Evolutionary conservation across 1,140 invertebrate species (phyloP), one percentile per base, ranked within the genome.

Genomic region (Amyelois transitella): DNA sequence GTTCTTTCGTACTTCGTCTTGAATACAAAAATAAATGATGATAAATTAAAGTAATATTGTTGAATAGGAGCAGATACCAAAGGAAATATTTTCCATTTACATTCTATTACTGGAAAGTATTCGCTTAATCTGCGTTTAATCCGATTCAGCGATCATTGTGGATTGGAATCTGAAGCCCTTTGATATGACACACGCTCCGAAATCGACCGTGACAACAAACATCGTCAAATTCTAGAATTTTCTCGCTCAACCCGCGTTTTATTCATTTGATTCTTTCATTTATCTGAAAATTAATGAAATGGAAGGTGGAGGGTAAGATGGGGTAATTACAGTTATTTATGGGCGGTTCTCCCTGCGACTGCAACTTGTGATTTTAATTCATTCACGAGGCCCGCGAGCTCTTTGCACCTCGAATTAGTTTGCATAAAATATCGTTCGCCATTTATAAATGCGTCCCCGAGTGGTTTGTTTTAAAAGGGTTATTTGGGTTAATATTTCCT

Each of bases 361-460:
- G 78, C 78, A 84, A 75, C 70, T 80, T 75, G 77, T 77, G 74
- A 78, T 82, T 82, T 85, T 77, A 83, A 80, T 81, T 83, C 77
- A 83, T 87, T 79, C 66, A n/a, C n/a, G 53, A 63, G 69, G 62
- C 64, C 69, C 67, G 59, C 55, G 51, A 55, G 76, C 81, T 75
- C 77, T 81, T 82, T 82, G 74, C 80, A 81, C 75, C 74, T 81
- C 72, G 72, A 81, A 78, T 78, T 78, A 75, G 64, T 81, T 81
- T 77, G 66, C 72, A 81, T 81, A 79, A 86, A 81, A 81, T 77
- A 83, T 84, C 63, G 71, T 61, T 56, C 43, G 66, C 61, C 67
- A 82, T 79, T 81, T 76, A 71, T 82, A 77, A 69, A 47, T 59
- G 55, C 58, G 54, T 69, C 58, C 63, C 62, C 45, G 58, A 55